phyloP scores from a whole-genome alignment of 2,888 invertebrate species.

The Lampropteryx suffumata region DNA sequence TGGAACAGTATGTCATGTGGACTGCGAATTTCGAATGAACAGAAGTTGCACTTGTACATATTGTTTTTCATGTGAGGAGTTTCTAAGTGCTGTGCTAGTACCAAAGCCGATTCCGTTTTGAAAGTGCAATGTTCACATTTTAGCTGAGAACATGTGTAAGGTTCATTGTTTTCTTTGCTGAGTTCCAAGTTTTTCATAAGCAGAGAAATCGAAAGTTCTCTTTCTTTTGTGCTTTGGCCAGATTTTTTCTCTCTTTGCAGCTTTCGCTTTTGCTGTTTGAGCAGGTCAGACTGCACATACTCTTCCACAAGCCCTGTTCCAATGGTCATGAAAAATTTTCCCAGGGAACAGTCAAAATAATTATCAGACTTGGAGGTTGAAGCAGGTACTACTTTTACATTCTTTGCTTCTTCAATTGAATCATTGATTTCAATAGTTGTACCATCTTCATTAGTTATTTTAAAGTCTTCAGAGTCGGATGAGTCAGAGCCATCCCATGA shows the following conservation, averaged over 20 bases:
- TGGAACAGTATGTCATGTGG: conserved; percentile 95
- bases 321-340: conserved; percentile 95
- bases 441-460: conserved; percentile 61
- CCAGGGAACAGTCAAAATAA: conserved; percentile 93
- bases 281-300: conserved; percentile 95
- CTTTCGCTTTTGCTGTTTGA: conserved; percentile 93
- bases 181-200: conserved; percentile 92
- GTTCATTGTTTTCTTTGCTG: conserved; percentile 93
- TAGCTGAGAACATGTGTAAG: conserved; percentile 88
- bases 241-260: conserved; percentile 86
- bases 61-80: conserved; percentile 96
- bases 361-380: conserved; percentile 80
- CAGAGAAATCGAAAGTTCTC: conserved; percentile 90
- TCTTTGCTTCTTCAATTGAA: conserved; percentile 75
- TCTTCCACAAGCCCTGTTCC: conserved; percentile 96
- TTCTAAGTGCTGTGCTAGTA: conserved; percentile 93
- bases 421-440: conserved; percentile 80
- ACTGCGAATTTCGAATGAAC: conserved; percentile 90
- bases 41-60: conserved; percentile 93
- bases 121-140: conserved; percentile 95
- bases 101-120: conserved; percentile 92
- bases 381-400: conserved; percentile 59
- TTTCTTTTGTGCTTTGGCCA: conserved; percentile 85
- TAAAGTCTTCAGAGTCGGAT: conserved; percentile 74
- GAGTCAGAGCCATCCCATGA: conserved; percentile 82